phyloP scores from a whole-genome alignment of 2,888 invertebrate species.

The Acronicta alni region DNA sequence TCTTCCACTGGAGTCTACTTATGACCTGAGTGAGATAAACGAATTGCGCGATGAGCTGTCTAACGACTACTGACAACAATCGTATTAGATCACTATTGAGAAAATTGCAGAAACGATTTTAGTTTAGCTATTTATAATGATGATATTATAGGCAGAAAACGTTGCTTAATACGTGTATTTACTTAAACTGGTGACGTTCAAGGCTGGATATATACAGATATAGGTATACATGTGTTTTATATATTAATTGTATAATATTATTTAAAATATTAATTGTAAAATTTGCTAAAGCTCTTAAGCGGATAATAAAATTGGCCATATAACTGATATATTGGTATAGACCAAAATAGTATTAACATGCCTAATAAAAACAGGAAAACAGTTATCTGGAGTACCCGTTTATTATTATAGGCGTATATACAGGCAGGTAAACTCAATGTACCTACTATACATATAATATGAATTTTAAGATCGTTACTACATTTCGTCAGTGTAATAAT shows the following conservation, averaged over 20 bases:
- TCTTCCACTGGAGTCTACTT: slow-evolving; percentile 2
- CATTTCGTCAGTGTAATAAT: no score
- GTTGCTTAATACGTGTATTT: slow-evolving; percentile 60
- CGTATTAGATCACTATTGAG: slow-evolving; percentile 60
- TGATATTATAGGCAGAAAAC: slow-evolving; percentile 74
- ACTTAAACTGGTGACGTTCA: slow-evolving; percentile 66
- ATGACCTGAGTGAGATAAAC: not conserved
- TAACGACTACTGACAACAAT: slow-evolving; percentile 48
- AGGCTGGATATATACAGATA: slow-evolving; percentile 62
- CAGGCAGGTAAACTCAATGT: no score
- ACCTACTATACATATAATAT: no score
- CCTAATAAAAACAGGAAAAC: slow-evolving; percentile 34
- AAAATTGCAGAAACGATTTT: slow-evolving; percentile 64
- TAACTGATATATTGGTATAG: no score
- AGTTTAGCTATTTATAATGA: slow-evolving; percentile 80
- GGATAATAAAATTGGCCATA: no score
- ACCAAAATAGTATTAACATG: no score
- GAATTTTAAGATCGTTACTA: no score
- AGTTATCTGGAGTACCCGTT: not conserved
- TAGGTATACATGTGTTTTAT: no score
- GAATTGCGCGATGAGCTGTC: slow-evolving; percentile 22
- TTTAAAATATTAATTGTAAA: not conserved
- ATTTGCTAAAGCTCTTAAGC: no score
- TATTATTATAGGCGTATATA: not conserved
- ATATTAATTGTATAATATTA: no score